A percentile compares a stretch with the other conserved stretches of the same genome.
Conservation (phyloP, 1,140 invertebrate species). For the Pseudomyrmex sp. region DNA sequence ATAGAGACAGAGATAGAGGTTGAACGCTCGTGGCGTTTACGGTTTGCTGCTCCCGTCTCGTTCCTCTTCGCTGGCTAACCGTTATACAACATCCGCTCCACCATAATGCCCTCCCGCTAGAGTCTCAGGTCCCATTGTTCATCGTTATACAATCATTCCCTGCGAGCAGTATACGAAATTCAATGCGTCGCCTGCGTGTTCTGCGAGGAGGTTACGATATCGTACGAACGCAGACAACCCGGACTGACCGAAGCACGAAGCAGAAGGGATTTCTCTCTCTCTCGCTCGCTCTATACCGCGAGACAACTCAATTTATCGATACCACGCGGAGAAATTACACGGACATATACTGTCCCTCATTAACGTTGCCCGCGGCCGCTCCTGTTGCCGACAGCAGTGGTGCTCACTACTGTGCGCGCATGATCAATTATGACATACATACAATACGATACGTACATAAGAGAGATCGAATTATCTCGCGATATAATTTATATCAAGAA, state of each 20-base stretch:
- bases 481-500: background rate
- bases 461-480: slow-evolving; percentile 1
- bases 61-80: slow-evolving; percentile 82
- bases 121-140: slow-evolving; percentile 79
- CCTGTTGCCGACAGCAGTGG: slow-evolving; percentile 29
- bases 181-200: slow-evolving; percentile 63
- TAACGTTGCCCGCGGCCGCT: slow-evolving; percentile 29
- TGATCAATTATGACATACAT: background rate
- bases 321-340: slow-evolving; percentile 30
- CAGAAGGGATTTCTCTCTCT: slow-evolving; percentile 32
- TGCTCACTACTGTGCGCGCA: slow-evolving; percentile 2
- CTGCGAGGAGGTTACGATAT: slow-evolving; percentile 51
- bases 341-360: slow-evolving; percentile 41
- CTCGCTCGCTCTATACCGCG: background rate
- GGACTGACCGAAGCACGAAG: slow-evolving; percentile 25
- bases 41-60: slow-evolving; percentile 78
- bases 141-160: slow-evolving; percentile 81
- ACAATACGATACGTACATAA: background rate
- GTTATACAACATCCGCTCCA: slow-evolving; percentile 82
- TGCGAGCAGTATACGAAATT: slow-evolving; percentile 74
- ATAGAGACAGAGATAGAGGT: slow-evolving; percentile 57
- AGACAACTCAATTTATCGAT: slow-evolving; percentile 68
- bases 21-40: slow-evolving; percentile 75
- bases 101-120: slow-evolving; percentile 78
- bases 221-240: slow-evolving; percentile 16